phyloP scores from a whole-genome alignment of 1,140 invertebrate genomes.

The Plectrocnemia conspersa region DNA sequence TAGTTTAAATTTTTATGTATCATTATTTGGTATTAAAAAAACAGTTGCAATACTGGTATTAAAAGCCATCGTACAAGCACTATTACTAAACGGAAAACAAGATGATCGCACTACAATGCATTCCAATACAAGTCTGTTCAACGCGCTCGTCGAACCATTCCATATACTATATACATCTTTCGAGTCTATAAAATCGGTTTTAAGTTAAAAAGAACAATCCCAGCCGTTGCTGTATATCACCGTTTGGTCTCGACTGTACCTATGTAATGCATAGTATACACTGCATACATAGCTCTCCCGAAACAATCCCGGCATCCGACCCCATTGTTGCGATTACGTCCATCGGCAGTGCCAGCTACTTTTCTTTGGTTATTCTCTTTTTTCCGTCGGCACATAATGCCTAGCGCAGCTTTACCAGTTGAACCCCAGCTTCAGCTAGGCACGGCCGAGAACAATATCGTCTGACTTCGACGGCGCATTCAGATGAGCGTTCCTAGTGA shows the following conservation, averaged over 20 bases:
- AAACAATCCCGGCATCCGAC: constrained; percentile 30
- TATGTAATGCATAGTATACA: too few species aligned
- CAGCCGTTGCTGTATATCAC: constrained; percentile 25
- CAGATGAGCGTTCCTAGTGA: constrained; percentile 16
- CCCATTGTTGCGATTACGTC: constrained; percentile 27
- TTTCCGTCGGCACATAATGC: background rate
- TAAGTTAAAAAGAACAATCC: constrained; percentile 19
- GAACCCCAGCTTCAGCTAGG: too few species aligned
- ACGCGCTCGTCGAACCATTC: background rate
- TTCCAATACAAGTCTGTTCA: constrained; percentile 1
- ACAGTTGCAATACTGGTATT: too few species aligned
- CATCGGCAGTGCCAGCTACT: constrained; percentile 22
- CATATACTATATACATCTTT: too few species aligned
- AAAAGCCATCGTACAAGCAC: too few species aligned
- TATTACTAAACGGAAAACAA: too few species aligned
- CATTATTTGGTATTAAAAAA: too few species aligned
- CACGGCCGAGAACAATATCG: background rate
- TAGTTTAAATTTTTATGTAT: too few species aligned
- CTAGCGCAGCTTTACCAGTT: background rate
- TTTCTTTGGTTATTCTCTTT: constrained; percentile 9
- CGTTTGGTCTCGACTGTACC: too few species aligned
- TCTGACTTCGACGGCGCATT: constrained; percentile 11
- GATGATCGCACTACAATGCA: constrained; percentile 4
- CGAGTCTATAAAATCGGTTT: constrained; percentile 18
- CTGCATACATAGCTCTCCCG: constrained; percentile 18